Percentiles rank a stretch among this genome's conserved stretches.
These are phyloP conservation scores for Maniola jurtina DNA, from an alignment of 1,140 invertebrate species.

Conservation along the genomic window DNA sequence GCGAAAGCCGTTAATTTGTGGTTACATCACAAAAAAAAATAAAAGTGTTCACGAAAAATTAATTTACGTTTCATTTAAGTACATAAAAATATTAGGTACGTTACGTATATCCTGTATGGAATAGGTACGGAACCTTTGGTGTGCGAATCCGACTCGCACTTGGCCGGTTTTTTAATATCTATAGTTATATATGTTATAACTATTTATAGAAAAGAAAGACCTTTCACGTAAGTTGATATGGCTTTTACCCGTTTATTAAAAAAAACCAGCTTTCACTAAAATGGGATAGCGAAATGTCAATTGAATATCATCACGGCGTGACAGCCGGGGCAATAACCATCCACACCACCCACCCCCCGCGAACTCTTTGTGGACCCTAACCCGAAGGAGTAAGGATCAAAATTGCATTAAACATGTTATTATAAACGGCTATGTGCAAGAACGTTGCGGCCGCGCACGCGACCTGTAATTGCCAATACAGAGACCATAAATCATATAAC, in stretches of 20 bases:
- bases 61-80: no score
- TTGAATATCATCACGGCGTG: conserved; percentile 29
- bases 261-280: conserved; percentile 28
- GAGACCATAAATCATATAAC: conserved; percentile 15
- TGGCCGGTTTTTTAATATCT: no score
- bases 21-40: no score
- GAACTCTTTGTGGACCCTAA: conserved; percentile 9
- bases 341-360: conserved; percentile 18
- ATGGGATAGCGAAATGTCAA: conserved; percentile 34
- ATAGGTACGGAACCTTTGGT: no score
- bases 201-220: neutral
- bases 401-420: neutral
- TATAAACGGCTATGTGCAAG: conserved; percentile 8
- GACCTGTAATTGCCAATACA: conserved; percentile 45
- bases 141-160: no score
- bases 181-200: no score
- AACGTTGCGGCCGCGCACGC: conserved; percentile 40
- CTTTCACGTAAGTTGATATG: neutral
- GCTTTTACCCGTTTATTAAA: conserved; percentile 22
- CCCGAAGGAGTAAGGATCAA: conserved; percentile 5
- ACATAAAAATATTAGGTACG: no score
- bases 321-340: conserved; percentile 45
- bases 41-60: no score
- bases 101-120: no score
- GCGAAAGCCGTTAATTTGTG: no score